Base-by-base conservation (phyloP, 2,113 vertebrate species). In the Lepus americanus region DNA sequence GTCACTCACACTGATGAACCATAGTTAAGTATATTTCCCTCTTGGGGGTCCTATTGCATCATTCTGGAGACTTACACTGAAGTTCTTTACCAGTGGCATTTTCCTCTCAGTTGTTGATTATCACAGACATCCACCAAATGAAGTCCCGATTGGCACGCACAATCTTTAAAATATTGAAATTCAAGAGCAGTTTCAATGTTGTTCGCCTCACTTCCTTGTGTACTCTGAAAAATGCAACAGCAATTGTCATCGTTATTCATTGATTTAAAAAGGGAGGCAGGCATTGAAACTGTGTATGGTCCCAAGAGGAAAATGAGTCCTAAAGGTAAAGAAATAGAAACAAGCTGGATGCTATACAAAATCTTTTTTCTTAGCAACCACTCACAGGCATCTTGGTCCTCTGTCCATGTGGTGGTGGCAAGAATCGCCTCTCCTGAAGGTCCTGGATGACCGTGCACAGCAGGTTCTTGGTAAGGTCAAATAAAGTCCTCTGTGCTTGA, bases 131-230 rank as follows among this genome's bases (percentile, higher is more conserved):
- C 74, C 63, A 85, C 73, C 82, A 78, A 70, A 61, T 81, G 78
- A 94, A 87, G 67, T 93, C 86, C 81, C 14, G 0, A 9, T 89
- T 90, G 88, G 49, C 95, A 93, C 19, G 63, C 25, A 67, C 83
- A 69, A 72, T 94, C 90, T 94, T 96, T 86, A 90, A 96, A 94
- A 89, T 87, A 91, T 49, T 92, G 89, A 95, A 89, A 95, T 87
- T 49, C 31, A 89, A 64, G 55, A 66, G 63, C 44, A 92, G 77
- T 51, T 67, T 39, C 67, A 67, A 59, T 14, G 72, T 49, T 72
- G 33, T 51, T 95, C 92, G 95, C 67, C 67, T 72, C 63, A 23
- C 51, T 74, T 93, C 95, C 63, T 31, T 27, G 76, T 67, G 20
- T 63, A 27, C 69, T 67, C 74, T 96, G 89, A 89, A 96, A 95